Conservation (phyloP, 1,140 invertebrate species). For the Drosophila auraria region DNA sequence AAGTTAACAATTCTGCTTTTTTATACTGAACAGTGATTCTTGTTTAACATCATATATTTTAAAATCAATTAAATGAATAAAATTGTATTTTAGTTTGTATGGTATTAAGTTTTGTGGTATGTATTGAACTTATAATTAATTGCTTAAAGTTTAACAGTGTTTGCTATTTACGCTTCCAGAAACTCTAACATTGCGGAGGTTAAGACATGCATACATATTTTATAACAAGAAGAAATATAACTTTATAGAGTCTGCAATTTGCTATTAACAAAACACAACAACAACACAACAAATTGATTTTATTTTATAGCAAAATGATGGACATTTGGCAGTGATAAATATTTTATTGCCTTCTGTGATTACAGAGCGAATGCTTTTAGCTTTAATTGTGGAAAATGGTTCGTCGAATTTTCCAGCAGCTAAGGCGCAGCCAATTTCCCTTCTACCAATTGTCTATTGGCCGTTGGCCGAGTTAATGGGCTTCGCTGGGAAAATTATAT, state of each 20-base stretch:
- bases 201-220: background rate
- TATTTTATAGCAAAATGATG: background rate
- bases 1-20: background rate
- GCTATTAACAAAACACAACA: background rate
- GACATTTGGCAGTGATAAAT: background rate
- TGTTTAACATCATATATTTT: no score
- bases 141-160: background rate
- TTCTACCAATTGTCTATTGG: conserved; percentile 58
- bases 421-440: conserved; percentile 11
- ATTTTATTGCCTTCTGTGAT: background rate
- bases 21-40: no score
- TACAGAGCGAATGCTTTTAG: conserved; percentile 4
- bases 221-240: background rate
- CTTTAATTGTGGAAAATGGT: conserved; percentile 7
- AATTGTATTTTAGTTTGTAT: no score
- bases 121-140: background rate
- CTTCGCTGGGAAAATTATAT: conserved; percentile 45
- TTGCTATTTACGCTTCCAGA: background rate
- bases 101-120: no score
- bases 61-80: background rate
- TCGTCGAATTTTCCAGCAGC: conserved; percentile 5
- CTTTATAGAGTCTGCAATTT: background rate
- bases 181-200: background rate
- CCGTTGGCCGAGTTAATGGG: conserved; percentile 40
- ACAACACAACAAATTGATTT: background rate